Evolutionary conservation across 2,888 invertebrate species (phyloP).

Genomic region (Pseudococcus jackbeardsleyi): DNA sequence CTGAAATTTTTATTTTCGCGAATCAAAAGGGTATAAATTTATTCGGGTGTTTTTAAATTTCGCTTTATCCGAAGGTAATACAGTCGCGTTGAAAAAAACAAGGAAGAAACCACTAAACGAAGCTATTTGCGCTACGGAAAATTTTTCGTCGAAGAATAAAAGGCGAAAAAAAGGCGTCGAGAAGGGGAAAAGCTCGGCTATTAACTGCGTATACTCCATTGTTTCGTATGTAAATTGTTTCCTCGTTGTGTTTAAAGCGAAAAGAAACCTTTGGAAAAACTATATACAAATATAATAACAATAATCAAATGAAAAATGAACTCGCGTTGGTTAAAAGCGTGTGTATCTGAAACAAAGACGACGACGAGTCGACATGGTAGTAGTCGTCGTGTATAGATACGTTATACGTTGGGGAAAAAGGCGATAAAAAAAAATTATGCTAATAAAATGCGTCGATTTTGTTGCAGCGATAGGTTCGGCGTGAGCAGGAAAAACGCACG

Average conservation of each 20-base stretch:
- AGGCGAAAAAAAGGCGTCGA: not conserved
- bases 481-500: not conserved
- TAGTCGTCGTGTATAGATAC: not conserved
- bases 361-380: too few relatives aligned
- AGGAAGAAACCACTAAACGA: constrained; percentile 15
- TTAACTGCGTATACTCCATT: not conserved
- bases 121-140: not conserved
- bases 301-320: constrained; percentile 46
- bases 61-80: not conserved
- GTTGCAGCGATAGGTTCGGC: not conserved
- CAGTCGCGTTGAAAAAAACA: not conserved
- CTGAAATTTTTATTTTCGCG: not conserved
- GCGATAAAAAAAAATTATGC: constrained; percentile 26
- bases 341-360: not conserved
- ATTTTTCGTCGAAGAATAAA: not conserved
- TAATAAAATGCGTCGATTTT: constrained; percentile 19
- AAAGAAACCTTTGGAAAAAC: constrained; percentile 26
- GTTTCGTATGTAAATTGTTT: constrained; percentile 41
- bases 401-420: not conserved
- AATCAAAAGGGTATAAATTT: not conserved
- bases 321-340: not conserved
- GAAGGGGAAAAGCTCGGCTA: not conserved
- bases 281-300: not conserved
- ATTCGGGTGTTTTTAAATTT: not conserved
- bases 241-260: constrained; percentile 25